Evolutionary conservation across 2,797 vertebrate genomes (phyloP), one percentile per base, ranked within the genome.

Genomic region (Xenentodon cancila): DNA sequence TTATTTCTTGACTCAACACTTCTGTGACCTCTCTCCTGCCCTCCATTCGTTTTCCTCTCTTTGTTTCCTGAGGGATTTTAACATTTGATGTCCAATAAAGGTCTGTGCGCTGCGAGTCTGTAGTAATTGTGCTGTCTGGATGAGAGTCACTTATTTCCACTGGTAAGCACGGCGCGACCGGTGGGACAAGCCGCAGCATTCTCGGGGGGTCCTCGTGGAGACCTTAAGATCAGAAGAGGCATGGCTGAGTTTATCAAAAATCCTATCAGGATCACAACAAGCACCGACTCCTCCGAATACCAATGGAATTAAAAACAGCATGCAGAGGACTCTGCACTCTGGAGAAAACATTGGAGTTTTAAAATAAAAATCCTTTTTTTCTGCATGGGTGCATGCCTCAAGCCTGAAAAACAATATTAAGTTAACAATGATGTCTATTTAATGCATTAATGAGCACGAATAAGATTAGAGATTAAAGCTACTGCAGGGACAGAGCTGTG

Each of bases 71-170:
- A 0, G 62, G 77, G 76, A 76, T 75, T 73, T 84, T 27, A 74
- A 68, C 69, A 82, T 80, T 59, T 27, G 0, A 40, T 15, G 4
- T 73, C 62, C 70, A 85, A 79, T 81, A 86, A 84, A 87, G 50
- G 69, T 46, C 55, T 60, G 56, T 81, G 81, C 53, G 52, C 53
- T 22, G 64, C 5, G 55, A 77, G 71, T 81, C 72, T 58, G 75
- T 83, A 89, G 70, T 81, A 81, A 88, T 75, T 81, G 60, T 53
- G 68, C 80, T 82, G 86, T 88, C 80, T 88, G 85, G 79, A 80
- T 66, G 54, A 59, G 61, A 77, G 80, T 84, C 77, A 82, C 49
- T 81, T 77, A 50, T 74, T 75, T 62, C 54, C 43, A 60, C 44
- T 19, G 42, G 75, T 67, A 62, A 68, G 65, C 70, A 43, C 52